Percentiles rank a stretch among this genome's conserved stretches.
phyloP scores from a whole-genome alignment of 2,888 invertebrate species.

The Aphrophora alni region DNA sequence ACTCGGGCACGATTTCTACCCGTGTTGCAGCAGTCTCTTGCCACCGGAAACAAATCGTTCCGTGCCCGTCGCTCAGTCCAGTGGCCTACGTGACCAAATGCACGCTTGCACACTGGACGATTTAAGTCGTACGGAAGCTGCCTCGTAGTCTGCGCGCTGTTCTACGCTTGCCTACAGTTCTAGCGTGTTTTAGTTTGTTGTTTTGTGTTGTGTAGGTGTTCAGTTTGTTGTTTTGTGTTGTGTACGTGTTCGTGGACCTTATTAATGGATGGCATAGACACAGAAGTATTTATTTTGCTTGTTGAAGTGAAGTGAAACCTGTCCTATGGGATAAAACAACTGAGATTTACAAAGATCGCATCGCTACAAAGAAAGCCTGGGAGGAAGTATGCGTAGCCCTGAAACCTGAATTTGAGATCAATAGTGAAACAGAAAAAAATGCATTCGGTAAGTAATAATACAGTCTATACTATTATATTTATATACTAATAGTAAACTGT shows the following conservation, averaged over 20 bases:
- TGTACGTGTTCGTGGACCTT: neutral
- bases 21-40: constrained; percentile 25
- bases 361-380: constrained; percentile 45
- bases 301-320: constrained; percentile 43
- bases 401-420: constrained; percentile 26
- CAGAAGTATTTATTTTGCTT: constrained; percentile 37
- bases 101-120: constrained; percentile 38
- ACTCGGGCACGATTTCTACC: no score
- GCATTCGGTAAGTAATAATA: constrained; percentile 15
- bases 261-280: constrained; percentile 33
- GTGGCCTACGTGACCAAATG: constrained; percentile 43
- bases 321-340: constrained; percentile 44
- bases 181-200: neutral
- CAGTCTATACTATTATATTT: no score
- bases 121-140: neutral
- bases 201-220: constrained; percentile 9
- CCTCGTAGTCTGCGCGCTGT: neutral
- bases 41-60: constrained; percentile 17
- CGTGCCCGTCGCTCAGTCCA: neutral
- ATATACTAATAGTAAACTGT: no score
- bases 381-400: constrained; percentile 34
- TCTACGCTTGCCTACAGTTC: constrained; percentile 25
- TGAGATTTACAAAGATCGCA: constrained; percentile 43
- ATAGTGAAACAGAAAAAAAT: constrained; percentile 32
- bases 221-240: no score